Conservation (phyloP, 2,797 vertebrate genomes). For the Distichodus sexfasciatus region DNA sequence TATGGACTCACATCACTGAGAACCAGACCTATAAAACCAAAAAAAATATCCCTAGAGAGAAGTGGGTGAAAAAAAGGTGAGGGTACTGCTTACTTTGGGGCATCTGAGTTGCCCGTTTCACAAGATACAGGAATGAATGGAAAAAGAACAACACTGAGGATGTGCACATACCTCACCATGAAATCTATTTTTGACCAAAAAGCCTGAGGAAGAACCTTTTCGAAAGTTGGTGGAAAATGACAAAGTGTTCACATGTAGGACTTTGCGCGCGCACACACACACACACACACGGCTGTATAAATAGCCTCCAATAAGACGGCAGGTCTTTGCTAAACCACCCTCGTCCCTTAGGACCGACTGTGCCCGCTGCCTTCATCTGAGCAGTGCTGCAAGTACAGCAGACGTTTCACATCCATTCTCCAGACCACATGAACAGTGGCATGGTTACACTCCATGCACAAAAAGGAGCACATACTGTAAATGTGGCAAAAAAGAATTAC, state of each 20-base stretch:
- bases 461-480: no score
- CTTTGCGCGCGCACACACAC: neutral
- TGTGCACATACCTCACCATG: neutral
- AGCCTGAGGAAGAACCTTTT: neutral
- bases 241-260: constrained; percentile 15
- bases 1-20: no score
- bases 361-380: constrained; percentile 13
- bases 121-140: neutral
- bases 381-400: neutral
- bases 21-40: no score
- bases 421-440: no score
- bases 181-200: neutral
- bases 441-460: no score
- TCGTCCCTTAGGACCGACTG: constrained; percentile 28
- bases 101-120: neutral
- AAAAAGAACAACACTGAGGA: neutral
- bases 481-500: no score
- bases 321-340: constrained; percentile 29
- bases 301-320: constrained; percentile 32
- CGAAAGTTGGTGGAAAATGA: neutral
- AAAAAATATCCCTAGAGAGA: no score
- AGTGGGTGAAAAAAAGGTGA: constrained; percentile 38
- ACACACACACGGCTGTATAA: constrained; percentile 17
- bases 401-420: neutral
- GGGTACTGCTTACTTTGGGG: constrained; percentile 11